Percentiles rank a stretch among this genome's conserved stretches.
Conservation (phyloP, 2,888 invertebrate genomes). For the Drosophila paranaensis region DNA sequence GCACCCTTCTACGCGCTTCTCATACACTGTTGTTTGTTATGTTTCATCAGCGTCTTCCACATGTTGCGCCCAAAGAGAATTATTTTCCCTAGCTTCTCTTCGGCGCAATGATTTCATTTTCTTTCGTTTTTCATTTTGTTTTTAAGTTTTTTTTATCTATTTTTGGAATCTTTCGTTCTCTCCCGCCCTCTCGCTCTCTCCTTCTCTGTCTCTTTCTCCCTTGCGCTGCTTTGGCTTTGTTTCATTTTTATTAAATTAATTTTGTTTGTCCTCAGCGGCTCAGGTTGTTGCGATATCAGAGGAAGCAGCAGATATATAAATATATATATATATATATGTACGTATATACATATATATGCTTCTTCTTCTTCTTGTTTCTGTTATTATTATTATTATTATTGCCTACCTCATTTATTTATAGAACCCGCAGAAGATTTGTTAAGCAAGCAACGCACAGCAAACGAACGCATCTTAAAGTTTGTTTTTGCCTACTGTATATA, state of each 20-base stretch:
- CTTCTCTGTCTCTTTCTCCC: background rate
- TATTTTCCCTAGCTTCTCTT: slow-evolving; percentile 29
- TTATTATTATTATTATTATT: slow-evolving; percentile 49
- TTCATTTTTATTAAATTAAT: slow-evolving; percentile 63
- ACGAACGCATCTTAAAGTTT: slow-evolving; percentile 27
- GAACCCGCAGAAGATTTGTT: slow-evolving; percentile 39
- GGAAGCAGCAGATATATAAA: background rate
- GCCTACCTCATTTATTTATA: slow-evolving; percentile 66
- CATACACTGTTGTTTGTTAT: slow-evolving; percentile 7
- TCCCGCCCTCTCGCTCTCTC: background rate
- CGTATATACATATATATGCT: background rate
- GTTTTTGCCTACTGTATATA: slow-evolving; percentile 8
- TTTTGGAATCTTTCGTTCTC: slow-evolving; percentile 53
- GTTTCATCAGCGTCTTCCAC: slow-evolving; percentile 35
- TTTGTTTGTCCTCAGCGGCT: slow-evolving; percentile 54
- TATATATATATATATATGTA: too few relatives aligned
- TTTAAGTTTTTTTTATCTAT: slow-evolving; percentile 47
- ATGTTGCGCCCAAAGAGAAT: slow-evolving; percentile 33
- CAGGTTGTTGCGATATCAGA: slow-evolving; percentile 51
- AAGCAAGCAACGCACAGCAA: slow-evolving; percentile 35
- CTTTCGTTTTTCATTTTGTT: slow-evolving; percentile 54
- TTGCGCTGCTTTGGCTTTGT: slow-evolving; percentile 21
- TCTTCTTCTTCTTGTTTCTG: background rate
- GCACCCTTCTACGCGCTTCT: background rate
- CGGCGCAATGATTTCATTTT: slow-evolving; percentile 68